Base-by-base conservation (phyloP, 2,888 invertebrate genomes). In the Diaperis boleti region DNA sequence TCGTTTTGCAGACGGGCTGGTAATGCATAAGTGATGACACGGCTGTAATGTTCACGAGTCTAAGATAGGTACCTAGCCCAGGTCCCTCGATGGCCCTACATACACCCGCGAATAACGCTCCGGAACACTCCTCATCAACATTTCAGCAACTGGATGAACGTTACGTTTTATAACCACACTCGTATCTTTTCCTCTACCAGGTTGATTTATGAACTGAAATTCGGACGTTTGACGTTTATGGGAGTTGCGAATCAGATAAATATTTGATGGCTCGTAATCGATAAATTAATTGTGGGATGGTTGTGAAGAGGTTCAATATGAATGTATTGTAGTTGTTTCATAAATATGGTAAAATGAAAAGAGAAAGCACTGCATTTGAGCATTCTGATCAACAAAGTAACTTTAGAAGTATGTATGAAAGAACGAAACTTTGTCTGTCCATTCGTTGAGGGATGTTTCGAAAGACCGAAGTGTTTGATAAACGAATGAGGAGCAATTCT, bases 11-110 rank as follows among this genome's bases (percentile, higher is more conserved):
- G 78, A 79, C 81, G 80, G 79, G 78, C 79, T 80, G 81, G 83
- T 84, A 84, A 86, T 86, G 85, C 85, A 86, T 86, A 85, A 86
- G 83, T 86, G 85, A 86, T 85, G 84, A 81, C 82, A 79, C 81
- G 82, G 82, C 83, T 64, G 81, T 77, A 76, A 77, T 77, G 76
- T 72, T 73, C 72, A 74, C 70, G 74, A 73, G 72, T 70, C 54
- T 42, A 60, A 69, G 68, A 68, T 69, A 63, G 57, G 61, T 66
- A 49, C 45, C 35, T 49, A 49, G 33, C 49, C 61, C 41, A 39
- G 10, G 64, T 54, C 49, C 70, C 69, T 62, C 64, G 69, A 68
- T 69, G 69, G 41, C 50, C 61, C 15, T 61, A 56, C n/a, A n/a
- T 31, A 10, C 44, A n/a, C 61, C 18, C 5, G 22, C 41, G n/a